phyloP scores from a whole-genome alignment of 2,888 invertebrate genomes.

The Sinelater perroti region DNA sequence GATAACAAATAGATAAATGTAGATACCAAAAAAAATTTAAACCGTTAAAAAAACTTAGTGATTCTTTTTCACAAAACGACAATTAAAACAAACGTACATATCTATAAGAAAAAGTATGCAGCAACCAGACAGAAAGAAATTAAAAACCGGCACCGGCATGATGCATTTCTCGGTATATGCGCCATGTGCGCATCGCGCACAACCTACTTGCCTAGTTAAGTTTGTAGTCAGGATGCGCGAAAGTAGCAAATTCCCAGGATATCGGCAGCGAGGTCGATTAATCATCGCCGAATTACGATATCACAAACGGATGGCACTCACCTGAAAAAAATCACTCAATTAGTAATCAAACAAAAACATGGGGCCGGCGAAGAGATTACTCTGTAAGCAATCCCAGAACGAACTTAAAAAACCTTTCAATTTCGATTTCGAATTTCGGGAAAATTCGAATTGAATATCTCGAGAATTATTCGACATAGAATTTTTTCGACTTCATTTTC shows the following conservation, averaged over 20 bases:
- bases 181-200: constrained; percentile 18
- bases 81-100: background rate
- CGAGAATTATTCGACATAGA: too few relatives aligned
- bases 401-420: too few relatives aligned
- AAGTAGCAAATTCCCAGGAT: constrained; percentile 12
- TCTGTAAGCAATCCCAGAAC: too few relatives aligned
- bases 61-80: background rate
- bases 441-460: too few relatives aligned
- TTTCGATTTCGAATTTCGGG: too few relatives aligned
- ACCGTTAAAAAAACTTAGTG: too few relatives aligned
- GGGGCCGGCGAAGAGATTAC: too few relatives aligned
- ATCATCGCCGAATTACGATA: constrained; percentile 3
- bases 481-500: too few relatives aligned
- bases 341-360: too few relatives aligned
- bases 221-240: constrained; percentile 12
- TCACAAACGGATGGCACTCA: constrained; percentile 5
- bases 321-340: constrained; percentile 4
- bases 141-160: constrained; percentile 1
- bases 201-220: constrained; percentile 29
- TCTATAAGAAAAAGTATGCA: too few relatives aligned
- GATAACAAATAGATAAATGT: too few relatives aligned
- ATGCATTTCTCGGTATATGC: constrained; percentile 7
- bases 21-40: too few relatives aligned
- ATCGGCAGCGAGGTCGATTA: constrained; percentile 3
- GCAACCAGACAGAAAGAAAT: background rate